Evolutionary conservation across 2,888 invertebrate genomes (phyloP).

Genomic region (Girardia tigrina): DNA sequence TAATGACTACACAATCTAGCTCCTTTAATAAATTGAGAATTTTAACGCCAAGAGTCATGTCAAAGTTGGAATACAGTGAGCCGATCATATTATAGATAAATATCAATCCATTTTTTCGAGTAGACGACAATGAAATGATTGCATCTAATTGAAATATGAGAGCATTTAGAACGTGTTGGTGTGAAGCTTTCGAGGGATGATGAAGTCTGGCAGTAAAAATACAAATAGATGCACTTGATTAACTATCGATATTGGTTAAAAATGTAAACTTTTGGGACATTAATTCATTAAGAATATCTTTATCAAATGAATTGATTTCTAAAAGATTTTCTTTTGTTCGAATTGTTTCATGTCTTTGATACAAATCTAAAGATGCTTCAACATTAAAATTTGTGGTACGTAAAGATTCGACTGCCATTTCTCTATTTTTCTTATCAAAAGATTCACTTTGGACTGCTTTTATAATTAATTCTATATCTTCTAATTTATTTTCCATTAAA

Average conservation of each 20-base stretch:
- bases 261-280: constrained; percentile 5
- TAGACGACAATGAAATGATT: constrained; percentile 58
- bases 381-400: background rate
- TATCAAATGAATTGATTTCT: constrained; percentile 11
- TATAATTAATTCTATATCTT: background rate
- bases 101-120: constrained; percentile 80
- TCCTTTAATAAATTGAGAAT: constrained; percentile 88
- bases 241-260: background rate
- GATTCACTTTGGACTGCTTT: background rate
- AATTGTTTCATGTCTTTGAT: constrained; percentile 8
- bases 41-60: constrained; percentile 90
- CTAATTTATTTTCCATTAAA: background rate
- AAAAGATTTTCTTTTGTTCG: background rate
- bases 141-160: constrained; percentile 70
- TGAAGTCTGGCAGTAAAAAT: constrained; percentile 83
- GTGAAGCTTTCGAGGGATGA: constrained; percentile 63
- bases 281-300: background rate
- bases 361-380: constrained; percentile 8
- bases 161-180: constrained; percentile 77
- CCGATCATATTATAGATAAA: constrained; percentile 97
- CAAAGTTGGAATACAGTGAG: constrained; percentile 90
- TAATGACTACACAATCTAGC: no score
- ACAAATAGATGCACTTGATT: constrained; percentile 41
- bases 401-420: background rate
- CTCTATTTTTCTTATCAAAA: background rate